Percentiles rank a stretch among this genome's conserved stretches.
Conservation (phyloP, 2,888 invertebrate species). For the Nomada fucata region DNA sequence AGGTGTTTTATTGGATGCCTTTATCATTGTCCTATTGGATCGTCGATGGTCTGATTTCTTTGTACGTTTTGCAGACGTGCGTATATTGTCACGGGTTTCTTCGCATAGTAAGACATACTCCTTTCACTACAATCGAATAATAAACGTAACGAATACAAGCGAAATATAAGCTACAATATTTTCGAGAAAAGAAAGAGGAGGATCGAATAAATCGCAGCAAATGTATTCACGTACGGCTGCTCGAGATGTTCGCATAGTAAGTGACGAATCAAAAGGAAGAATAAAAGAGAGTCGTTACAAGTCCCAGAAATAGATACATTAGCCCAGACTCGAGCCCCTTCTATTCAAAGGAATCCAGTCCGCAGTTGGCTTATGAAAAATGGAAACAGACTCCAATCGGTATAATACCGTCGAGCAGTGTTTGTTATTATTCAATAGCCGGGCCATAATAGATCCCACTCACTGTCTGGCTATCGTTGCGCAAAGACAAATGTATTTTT, state of each 20-base stretch:
- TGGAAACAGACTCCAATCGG: conserved; percentile 17
- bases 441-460: conserved; percentile 5
- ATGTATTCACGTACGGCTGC: no score
- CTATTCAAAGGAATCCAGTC: neutral
- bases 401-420: neutral
- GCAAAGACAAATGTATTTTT: conserved; percentile 51
- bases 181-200: no score
- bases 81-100: no score
- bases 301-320: neutral
- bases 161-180: no score
- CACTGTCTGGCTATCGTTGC: conserved; percentile 30
- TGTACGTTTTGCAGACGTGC: no score
- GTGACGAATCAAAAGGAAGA: no score
- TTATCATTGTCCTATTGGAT: neutral
- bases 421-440: conserved; percentile 27
- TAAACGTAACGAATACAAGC: no score
- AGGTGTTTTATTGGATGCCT: conserved; percentile 21
- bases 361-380: conserved; percentile 20
- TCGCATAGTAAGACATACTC: no score
- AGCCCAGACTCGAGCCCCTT: neutral
- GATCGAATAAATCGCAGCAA: no score
- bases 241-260: no score
- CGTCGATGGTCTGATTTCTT: neutral
- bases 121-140: no score
- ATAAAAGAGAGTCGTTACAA: no score